Evolutionary conservation across 2,113 vertebrate genomes (phyloP).

Genomic region (Aldabrachelys gigantea): DNA sequence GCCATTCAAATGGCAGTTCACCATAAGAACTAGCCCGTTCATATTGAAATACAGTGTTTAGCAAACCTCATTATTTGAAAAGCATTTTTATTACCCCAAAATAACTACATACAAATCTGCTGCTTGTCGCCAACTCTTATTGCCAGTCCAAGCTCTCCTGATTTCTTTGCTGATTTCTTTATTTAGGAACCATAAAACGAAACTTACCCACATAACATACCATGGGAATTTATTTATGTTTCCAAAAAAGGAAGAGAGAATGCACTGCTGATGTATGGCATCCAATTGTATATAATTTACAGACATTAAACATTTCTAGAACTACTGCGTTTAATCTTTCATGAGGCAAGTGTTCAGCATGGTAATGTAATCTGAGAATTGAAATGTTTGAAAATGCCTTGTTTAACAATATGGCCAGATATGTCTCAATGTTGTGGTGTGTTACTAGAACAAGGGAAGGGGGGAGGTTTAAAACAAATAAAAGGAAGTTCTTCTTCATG

Average conservation of each 20-base stretch:
- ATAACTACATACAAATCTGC: constrained; percentile 2
- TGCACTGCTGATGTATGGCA: background rate
- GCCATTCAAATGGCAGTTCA: background rate
- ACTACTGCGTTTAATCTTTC: constrained; percentile 29
- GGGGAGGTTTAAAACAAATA: background rate
- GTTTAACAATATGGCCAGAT: background rate
- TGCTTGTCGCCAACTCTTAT: constrained; percentile 49
- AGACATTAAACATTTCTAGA: constrained; percentile 36
- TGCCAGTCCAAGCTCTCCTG: background rate
- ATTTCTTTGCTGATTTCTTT: background rate
- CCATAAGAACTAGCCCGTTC: constrained; percentile 18
- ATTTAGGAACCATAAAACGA: constrained; percentile 31
- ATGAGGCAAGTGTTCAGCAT: constrained; percentile 21
- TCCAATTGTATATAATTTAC: constrained; percentile 26
- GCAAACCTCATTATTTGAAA: constrained; percentile 5
- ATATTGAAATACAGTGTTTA: background rate
- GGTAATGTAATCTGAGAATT: constrained; percentile 39
- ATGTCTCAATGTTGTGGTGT: background rate
- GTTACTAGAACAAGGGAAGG: background rate
- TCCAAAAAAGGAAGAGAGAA: constrained; percentile 64
- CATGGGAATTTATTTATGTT: constrained; percentile 32
- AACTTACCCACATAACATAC: background rate
- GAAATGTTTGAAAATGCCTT: background rate
- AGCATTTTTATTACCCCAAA: constrained; percentile 17
- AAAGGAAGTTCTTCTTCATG: no score